Evolutionary conservation across 2,113 vertebrate species (phyloP).

Genomic region (Gymnobelideus leadbeateri): DNA sequence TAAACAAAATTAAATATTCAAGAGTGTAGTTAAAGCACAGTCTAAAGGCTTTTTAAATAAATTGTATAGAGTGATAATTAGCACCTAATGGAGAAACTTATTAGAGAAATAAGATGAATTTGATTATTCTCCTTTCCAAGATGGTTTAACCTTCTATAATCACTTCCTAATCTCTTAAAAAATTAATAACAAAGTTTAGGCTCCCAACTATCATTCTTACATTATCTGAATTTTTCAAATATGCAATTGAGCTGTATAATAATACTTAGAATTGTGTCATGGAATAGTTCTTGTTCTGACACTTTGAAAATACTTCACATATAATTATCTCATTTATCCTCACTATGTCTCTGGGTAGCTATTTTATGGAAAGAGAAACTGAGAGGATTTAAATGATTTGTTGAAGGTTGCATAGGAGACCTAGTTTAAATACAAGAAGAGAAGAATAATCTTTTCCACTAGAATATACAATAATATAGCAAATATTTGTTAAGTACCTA

Average conservation of each 20-base stretch:
- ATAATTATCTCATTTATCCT: conserved; percentile 37
- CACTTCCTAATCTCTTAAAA: conserved; percentile 12
- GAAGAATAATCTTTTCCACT: neutral
- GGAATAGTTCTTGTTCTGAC: neutral
- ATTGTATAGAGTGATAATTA: conserved; percentile 42
- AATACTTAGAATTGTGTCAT: neutral
- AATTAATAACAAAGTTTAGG: conserved; percentile 40
- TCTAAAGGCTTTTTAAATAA: conserved; percentile 25
- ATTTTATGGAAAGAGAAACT: conserved; percentile 10
- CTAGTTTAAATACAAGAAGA: neutral
- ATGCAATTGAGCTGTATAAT: conserved; percentile 13
- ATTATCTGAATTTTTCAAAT: conserved; percentile 35
- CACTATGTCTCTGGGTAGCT: neutral
- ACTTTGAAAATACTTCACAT: neutral
- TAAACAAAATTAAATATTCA: conserved; percentile 61
- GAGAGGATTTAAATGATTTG: neutral
- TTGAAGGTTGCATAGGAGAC: conserved; percentile 3
- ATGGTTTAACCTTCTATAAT: conserved; percentile 19
- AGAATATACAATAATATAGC: neutral
- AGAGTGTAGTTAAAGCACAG: conserved; percentile 42
- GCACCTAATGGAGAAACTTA: conserved; percentile 27
- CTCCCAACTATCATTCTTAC: conserved; percentile 20
- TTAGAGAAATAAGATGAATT: conserved; percentile 48
- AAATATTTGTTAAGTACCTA: neutral
- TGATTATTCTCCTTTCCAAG: conserved; percentile 46